Evolutionary conservation across 2,797 vertebrate species (phyloP), one percentile per base, ranked within the genome.

Genomic region (Falco biarmicus): DNA sequence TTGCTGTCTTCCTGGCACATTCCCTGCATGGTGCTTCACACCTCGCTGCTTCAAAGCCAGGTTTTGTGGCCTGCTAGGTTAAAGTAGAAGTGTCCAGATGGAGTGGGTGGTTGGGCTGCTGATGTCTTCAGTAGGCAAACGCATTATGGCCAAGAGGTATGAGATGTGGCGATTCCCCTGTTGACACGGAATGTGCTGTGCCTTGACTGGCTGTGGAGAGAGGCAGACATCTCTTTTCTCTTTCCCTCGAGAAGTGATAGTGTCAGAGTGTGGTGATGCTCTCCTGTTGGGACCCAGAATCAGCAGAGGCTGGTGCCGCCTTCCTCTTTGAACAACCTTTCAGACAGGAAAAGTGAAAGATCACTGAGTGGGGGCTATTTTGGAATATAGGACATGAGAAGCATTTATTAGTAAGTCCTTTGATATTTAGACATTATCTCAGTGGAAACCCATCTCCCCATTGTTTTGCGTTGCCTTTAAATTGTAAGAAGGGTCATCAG

Each of bases 61-160:
- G 6, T n/a, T 76, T 90, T 51, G 59, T 69, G 60, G 39, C 41
- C 70, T 64, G 41, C 50, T 50, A 13, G 32, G 7, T 64, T 74
- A 6, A 78, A 29, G n/a, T 14, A 53, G 45, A 47, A 56, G 13
- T 37, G 32, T 15, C 48, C 51, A 41, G 41, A 64, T 28, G 22
- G 26, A 80, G 22, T 32, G 2, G 0, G 34, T n/a, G 57, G 12
- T 47, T 61, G 66, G 11, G 24, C 47, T 70, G 43, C 21, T 61
- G 10, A 5, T n/a, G 17, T n/a, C 51, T 78, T 83, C 32, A 11
- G 41, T 26, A 50, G 76, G 17, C 25, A 74, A 47, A n/a, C 7
- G 5, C 2, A 0, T 56, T 65, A 20, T 12, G 26, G 57, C 43
- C 15, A 18, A 43, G 45, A 56, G 32, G 31, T 28, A 0, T 8